A percentile compares a stretch with the other conserved stretches of the same genome.
phyloP scores from a whole-genome alignment of 2,113 vertebrate genomes.

The Ceyx margarethae region DNA sequence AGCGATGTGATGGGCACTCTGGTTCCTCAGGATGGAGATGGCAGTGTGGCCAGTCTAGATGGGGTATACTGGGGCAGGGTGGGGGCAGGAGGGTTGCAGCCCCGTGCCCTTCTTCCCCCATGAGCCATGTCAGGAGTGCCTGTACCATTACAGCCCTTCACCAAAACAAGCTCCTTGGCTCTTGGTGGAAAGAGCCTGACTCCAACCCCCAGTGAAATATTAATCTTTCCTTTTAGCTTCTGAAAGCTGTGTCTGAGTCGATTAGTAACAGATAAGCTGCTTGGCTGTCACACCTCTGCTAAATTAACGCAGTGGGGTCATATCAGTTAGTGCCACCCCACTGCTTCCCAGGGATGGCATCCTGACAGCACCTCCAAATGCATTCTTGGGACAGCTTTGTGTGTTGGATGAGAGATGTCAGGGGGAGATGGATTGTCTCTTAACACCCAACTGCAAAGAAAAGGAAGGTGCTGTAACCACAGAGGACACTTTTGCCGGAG shows the following conservation, averaged over 20 bases:
- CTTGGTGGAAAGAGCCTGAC: neutral
- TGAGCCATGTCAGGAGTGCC: fast-evolving
- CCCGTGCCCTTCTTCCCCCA: fast-evolving
- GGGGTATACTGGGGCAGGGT: neutral
- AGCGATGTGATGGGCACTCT: neutral
- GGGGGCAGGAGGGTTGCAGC: neutral
- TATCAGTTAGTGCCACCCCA: neutral
- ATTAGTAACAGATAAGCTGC: neutral
- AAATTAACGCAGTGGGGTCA: neutral
- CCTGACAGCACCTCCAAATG: neutral
- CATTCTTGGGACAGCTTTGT: neutral
- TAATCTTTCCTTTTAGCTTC: neutral
- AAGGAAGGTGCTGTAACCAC: neutral
- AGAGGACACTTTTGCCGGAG: neutral
- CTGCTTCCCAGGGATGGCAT: neutral
- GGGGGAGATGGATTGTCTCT: neutral
- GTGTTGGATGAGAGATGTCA: neutral
- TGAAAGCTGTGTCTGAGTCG: neutral
- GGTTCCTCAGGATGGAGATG: neutral
- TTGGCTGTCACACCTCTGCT: neutral
- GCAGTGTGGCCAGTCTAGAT: neutral
- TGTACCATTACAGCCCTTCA: neutral
- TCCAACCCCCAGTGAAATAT: neutral
- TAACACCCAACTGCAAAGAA: neutral
- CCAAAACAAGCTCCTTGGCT: neutral